phyloP scores from a whole-genome alignment of 2,888 invertebrate species.

The Diaphora mendica region DNA sequence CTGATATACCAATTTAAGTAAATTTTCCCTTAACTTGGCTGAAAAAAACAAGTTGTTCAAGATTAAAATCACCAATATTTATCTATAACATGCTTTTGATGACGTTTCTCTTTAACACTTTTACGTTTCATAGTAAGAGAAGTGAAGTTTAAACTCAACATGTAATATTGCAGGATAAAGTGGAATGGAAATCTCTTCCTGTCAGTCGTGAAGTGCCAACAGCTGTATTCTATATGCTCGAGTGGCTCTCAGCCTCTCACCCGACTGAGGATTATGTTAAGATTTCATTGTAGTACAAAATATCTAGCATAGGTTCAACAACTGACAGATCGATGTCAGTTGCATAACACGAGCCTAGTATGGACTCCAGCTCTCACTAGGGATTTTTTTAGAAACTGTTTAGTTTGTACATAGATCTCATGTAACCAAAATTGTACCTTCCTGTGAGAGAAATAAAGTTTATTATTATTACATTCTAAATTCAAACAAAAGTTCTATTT shows the following conservation, averaged over 20 bases:
- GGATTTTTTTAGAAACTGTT: no score
- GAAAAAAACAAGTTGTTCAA: no score
- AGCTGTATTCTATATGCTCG: slow-evolving; percentile 29
- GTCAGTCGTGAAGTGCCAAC: slow-evolving; percentile 10
- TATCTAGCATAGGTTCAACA: background rate
- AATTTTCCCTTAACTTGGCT: background rate
- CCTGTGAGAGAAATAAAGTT: no score
- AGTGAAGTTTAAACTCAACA: background rate
- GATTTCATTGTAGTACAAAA: background rate
- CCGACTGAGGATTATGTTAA: slow-evolving; percentile 1
- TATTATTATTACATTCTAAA: background rate
- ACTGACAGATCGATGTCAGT: background rate
- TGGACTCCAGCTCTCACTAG: no score
- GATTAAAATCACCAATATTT: background rate
- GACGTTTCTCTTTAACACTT: no score
- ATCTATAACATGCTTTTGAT: background rate
- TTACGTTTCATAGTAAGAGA: background rate
- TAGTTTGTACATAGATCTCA: no score
- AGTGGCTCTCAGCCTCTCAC: slow-evolving; percentile 8
- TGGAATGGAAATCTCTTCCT: slow-evolving; percentile 1
- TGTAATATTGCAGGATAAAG: background rate
- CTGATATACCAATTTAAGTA: no score
- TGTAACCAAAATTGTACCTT: no score
- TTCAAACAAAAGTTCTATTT: background rate
- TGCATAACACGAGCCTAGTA: no score